phyloP scores from a whole-genome alignment of 2,888 invertebrate species.

The Apamea monoglypha region DNA sequence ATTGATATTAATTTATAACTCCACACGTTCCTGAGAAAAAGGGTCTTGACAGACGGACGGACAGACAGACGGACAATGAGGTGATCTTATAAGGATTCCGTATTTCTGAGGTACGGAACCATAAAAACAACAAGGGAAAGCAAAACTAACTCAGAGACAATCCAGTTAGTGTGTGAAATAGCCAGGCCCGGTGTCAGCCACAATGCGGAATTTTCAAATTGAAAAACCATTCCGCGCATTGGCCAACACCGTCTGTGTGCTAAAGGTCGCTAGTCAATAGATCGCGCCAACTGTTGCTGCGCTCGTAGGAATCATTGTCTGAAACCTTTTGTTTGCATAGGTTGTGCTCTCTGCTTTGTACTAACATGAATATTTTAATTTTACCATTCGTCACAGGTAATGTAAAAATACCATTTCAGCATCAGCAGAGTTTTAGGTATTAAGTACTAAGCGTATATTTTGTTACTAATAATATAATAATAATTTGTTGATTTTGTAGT shows the following conservation, averaged over 20 bases:
- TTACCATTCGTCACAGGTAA: background rate
- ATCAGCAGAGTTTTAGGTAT: background rate
- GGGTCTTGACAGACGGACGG: too few species aligned
- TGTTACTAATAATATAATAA: background rate
- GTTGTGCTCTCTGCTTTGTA: background rate
- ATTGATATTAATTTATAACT: too few species aligned
- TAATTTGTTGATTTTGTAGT: too few species aligned
- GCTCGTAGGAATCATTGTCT: background rate
- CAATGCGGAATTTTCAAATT: conserved; percentile 20
- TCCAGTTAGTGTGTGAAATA: conserved; percentile 16
- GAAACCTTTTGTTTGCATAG: background rate
- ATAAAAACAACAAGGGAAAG: background rate
- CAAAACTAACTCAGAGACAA: background rate
- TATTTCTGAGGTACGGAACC: too few species aligned
- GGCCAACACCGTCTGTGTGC: too few species aligned
- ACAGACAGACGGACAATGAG: too few species aligned
- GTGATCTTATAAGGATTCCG: too few species aligned
- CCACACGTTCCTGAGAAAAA: too few species aligned
- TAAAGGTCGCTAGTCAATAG: conserved; percentile 8
- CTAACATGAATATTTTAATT: background rate
- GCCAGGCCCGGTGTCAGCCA: background rate
- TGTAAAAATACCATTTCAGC: background rate
- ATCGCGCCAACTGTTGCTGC: conserved; percentile 36
- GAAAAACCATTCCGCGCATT: too few species aligned
- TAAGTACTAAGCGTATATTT: background rate